phyloP scores from a whole-genome alignment of 2,888 invertebrate genomes.

The Drosophila flavopinicola region DNA sequence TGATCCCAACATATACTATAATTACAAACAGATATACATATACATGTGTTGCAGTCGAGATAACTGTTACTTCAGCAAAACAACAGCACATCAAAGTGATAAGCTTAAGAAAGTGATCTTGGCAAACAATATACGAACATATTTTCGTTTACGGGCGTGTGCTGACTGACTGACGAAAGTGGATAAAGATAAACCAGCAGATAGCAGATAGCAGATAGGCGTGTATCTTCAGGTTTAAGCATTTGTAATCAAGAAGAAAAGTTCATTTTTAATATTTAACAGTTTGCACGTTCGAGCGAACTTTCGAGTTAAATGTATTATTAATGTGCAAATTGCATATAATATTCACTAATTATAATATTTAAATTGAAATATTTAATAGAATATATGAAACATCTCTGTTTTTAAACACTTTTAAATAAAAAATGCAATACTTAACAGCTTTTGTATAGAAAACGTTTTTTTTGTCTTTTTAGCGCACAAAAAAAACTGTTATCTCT shows the following conservation, averaged over 20 bases:
- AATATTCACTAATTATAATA: background rate
- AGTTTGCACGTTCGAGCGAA: background rate
- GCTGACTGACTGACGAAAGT: slow-evolving; percentile 4
- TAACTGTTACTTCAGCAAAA: slow-evolving; percentile 9
- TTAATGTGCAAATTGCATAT: too few species aligned
- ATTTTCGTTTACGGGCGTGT: slow-evolving; percentile 16
- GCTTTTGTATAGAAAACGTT: too few species aligned
- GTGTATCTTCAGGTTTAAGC: background rate
- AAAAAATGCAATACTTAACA: too few species aligned
- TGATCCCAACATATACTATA: slow-evolving; percentile 39
- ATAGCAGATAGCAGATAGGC: background rate
- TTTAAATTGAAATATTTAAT: too few species aligned
- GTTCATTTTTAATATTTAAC: background rate
- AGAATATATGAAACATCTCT: too few species aligned
- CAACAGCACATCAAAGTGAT: slow-evolving; percentile 29
- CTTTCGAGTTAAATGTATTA: too few species aligned
- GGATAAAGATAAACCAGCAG: slow-evolving; percentile 24
- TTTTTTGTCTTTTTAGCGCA: background rate
- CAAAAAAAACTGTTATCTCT: background rate
- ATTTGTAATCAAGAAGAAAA: background rate
- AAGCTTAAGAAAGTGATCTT: slow-evolving; percentile 35
- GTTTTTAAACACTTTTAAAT: too few species aligned
- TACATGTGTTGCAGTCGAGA: slow-evolving; percentile 4
- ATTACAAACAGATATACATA: slow-evolving; percentile 2
- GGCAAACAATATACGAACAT: slow-evolving; percentile 27